A percentile compares a stretch with the other conserved stretches of the same genome.
Evolutionary conservation across 2,113 vertebrate species (phyloP).

Genomic region (Sander lucioperca): DNA sequence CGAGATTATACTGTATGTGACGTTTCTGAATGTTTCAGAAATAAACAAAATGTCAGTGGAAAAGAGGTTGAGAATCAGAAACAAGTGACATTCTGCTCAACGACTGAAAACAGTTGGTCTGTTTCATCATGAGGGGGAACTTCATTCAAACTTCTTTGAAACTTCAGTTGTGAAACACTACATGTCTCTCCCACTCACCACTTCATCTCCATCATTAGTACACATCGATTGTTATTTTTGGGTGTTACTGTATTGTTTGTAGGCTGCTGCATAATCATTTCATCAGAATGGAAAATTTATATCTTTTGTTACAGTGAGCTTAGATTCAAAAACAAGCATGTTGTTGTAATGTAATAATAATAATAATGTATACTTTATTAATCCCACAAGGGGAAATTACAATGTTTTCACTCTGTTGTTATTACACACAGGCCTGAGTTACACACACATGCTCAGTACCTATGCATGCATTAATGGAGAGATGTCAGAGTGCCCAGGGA

Average conservation of each 20-base stretch:
- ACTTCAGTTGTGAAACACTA: slow-evolving; percentile 62
- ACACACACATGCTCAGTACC: too few species aligned
- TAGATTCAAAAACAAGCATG: background rate
- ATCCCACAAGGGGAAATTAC: too few species aligned
- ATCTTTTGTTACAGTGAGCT: background rate
- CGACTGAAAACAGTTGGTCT: slow-evolving; percentile 40
- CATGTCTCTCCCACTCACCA: slow-evolving; percentile 56
- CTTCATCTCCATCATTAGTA: slow-evolving; percentile 7
- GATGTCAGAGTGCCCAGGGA: too few species aligned
- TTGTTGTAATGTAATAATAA: too few species aligned
- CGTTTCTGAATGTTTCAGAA: slow-evolving; percentile 37
- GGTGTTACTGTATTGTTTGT: slow-evolving; percentile 14
- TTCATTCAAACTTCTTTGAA: slow-evolving; percentile 66
- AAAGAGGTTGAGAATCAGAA: slow-evolving; percentile 63
- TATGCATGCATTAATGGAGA: too few species aligned
- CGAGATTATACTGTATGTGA: background rate
- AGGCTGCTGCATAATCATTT: slow-evolving; percentile 22
- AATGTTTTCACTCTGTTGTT: too few species aligned
- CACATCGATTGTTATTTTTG: slow-evolving; percentile 26
- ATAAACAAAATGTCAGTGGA: slow-evolving; percentile 80
- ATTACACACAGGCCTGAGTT: too few species aligned
- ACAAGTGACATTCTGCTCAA: slow-evolving; percentile 72
- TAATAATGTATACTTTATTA: too few species aligned
- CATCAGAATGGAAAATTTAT: slow-evolving; percentile 48
- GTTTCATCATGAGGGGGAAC: slow-evolving; percentile 50